Evolutionary conservation across 2,113 vertebrate genomes (phyloP), one percentile per base, ranked within the genome.

Genomic region (Hyperoodon ampullatus): DNA sequence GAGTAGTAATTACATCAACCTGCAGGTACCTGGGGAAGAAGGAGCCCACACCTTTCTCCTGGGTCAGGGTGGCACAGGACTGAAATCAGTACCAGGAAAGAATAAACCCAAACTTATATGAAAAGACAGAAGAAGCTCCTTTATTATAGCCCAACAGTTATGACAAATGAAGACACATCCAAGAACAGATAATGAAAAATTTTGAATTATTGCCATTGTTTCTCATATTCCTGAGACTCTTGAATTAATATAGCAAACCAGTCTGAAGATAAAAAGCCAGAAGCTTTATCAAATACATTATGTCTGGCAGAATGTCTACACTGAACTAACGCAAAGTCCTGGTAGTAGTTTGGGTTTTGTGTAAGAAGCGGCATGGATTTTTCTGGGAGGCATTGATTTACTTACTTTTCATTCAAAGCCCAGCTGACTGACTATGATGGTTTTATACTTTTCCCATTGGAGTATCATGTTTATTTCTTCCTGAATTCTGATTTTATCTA

Each of bases 151-250:
- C 90, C 78, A 74, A 72, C 82, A 94, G 86, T 94, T 80, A 91
- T 97, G 95, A 98, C 97, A 97, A 98, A 97, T 98, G 98, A 93
- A 94, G 95, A 95, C 83, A 92, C 50, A 84, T 83, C 93, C 68
- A 84, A 96, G 97, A 97, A 70, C 85, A 93, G 98, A 97, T 98
- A 97, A 98, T 98, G 97, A 98, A 97, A 97, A 98, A 97, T 94
- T 96, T 96, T 98, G 98, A 98, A 93, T 97, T 96, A 98, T 97
- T 93, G 89, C 98, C 96, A 96, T 95, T 98, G 97, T 95, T 96
- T 96, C 97, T 98, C 93, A 97, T 94, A 96, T 93, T 93, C 89
- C 77, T 58, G 85, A 88, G 95, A 97, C 61, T 94, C 86, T 93
- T 70, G 91, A 97, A 97, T 98, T 98, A 98, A 98, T 97, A 93